A percentile compares a stretch with the other conserved stretches of the same genome.
phyloP scores from a whole-genome alignment of 1,140 invertebrate genomes.

The Berghia stephanieae region DNA sequence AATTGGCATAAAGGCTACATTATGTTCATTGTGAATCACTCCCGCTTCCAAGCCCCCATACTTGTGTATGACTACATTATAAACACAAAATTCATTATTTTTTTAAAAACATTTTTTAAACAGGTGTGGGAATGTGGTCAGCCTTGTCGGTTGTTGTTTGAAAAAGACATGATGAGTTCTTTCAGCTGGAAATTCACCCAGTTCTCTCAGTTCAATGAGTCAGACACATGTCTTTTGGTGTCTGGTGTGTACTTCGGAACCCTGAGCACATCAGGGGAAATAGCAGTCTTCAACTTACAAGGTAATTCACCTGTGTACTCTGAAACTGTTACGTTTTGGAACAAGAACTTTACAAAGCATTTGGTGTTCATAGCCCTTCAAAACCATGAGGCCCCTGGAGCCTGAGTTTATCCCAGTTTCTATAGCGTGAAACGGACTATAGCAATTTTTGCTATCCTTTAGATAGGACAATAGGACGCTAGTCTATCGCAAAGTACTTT shows the following conservation, averaged over 20 bases:
- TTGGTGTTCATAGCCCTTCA: no score
- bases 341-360: no score
- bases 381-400: no score
- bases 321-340: no score
- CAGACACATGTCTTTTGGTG: slow-evolving; percentile 83
- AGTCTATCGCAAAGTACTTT: no score
- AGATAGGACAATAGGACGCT: no score
- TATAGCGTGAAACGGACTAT: no score
- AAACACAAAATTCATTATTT: background rate
- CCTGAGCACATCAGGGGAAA: slow-evolving; percentile 84
- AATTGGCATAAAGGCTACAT: background rate
- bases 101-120: slow-evolving; percentile 31
- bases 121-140: slow-evolving; percentile 82
- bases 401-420: no score
- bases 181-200: slow-evolving; percentile 91
- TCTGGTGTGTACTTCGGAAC: slow-evolving; percentile 87
- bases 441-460: no score
- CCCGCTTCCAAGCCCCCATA: background rate
- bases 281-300: slow-evolving; percentile 83
- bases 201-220: slow-evolving; percentile 87
- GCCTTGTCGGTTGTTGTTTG: slow-evolving; percentile 78
- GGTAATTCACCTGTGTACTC: slow-evolving; percentile 64
- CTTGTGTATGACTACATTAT: background rate
- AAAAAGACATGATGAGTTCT: slow-evolving; percentile 82
- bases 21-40: background rate